Evolutionary conservation across 2,888 invertebrate species (phyloP).

Genomic region (Limnephilus auricula): DNA sequence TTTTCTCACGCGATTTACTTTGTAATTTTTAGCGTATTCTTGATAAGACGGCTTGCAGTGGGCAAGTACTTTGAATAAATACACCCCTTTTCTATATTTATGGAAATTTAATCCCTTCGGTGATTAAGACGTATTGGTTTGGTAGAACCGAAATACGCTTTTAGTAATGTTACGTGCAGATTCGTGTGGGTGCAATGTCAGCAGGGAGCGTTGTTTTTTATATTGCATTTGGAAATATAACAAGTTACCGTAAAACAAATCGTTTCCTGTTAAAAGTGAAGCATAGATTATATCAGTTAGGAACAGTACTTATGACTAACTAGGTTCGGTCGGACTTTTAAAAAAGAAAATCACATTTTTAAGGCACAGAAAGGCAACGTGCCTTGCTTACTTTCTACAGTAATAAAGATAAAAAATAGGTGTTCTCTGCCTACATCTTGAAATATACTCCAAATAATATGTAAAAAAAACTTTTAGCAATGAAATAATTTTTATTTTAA

Average conservation of each 20-base stretch:
- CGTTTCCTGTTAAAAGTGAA: constrained; percentile 6
- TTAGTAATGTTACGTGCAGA: not conserved
- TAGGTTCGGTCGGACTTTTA: not conserved
- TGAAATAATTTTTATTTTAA: no score
- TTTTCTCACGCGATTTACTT: constrained; percentile 56
- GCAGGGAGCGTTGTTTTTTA: not conserved
- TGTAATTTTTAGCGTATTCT: constrained; percentile 36
- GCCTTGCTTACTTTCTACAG: not conserved
- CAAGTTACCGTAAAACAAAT: constrained; percentile 15
- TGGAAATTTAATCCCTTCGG: constrained; percentile 26
- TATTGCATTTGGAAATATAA: constrained; percentile 24
- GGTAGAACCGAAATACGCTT: not conserved
- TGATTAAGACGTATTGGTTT: constrained; percentile 49
- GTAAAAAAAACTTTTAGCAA: no score
- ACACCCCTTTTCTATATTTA: constrained; percentile 34
- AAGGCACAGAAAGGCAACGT: not conserved
- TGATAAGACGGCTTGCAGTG: constrained; percentile 42
- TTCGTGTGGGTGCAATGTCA: constrained; percentile 27
- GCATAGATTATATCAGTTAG: not conserved
- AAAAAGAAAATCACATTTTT: not conserved
- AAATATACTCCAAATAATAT: no score
- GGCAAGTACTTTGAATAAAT: not conserved
- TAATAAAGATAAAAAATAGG: no score
- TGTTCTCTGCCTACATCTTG: no score
- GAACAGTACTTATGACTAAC: not conserved